phyloP scores from a whole-genome alignment of 2,113 vertebrate species.

The Malurus melanocephalus region DNA sequence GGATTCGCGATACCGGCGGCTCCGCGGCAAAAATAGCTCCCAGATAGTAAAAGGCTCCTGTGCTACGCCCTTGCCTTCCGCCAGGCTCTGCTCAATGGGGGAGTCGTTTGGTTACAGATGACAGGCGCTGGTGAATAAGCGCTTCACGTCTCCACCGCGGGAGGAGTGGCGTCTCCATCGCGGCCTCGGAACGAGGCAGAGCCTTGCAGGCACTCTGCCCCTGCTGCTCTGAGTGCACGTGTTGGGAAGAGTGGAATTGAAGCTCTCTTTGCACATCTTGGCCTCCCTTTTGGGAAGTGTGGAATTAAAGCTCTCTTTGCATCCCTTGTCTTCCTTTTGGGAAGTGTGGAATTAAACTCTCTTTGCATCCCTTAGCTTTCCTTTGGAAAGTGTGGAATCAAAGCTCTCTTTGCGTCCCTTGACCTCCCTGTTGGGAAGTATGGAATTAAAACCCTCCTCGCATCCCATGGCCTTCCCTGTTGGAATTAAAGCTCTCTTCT shows the following conservation, averaged over 20 bases:
- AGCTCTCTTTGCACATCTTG: background rate
- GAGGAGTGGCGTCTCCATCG: background rate
- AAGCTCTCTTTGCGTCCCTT: too few species aligned
- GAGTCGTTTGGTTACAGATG: conserved; percentile 41
- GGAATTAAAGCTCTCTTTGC: too few species aligned
- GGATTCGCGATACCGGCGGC: background rate
- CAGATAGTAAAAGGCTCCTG: conserved; percentile 33
- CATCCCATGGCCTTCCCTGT: too few species aligned
- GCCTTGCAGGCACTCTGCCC: background rate
- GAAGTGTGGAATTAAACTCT: background rate
- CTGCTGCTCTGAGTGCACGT: background rate
- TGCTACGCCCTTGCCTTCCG: conserved; percentile 7
- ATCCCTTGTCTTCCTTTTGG: too few species aligned
- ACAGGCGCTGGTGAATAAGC: conserved; percentile 28
- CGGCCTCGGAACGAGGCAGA: background rate
- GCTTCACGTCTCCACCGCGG: background rate
- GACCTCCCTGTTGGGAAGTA: too few species aligned
- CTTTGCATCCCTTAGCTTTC: background rate
- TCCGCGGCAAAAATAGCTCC: conserved; percentile 34
- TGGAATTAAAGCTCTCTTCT: background rate
- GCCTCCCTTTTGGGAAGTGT: too few species aligned
- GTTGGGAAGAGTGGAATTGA: background rate
- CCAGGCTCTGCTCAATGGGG: conserved; percentile 25
- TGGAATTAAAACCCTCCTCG: too few species aligned
- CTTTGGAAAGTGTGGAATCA: too few species aligned